These are phyloP conservation scores for Augochlorella aurata DNA, from an alignment of 2,888 invertebrate genomes.

Conservation along the genomic window DNA sequence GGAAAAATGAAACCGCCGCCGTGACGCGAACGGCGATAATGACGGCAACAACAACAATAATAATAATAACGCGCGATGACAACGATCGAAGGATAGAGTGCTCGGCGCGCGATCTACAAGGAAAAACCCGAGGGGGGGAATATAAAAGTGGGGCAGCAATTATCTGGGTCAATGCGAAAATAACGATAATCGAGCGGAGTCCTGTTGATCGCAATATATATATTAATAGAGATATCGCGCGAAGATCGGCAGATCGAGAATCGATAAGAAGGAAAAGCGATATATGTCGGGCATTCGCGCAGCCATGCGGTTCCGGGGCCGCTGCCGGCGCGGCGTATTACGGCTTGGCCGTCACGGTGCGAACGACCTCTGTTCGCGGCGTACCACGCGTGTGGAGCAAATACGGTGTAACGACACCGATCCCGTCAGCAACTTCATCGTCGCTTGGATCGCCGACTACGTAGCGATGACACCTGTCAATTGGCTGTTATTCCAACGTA, in stretches of 20 bases:
- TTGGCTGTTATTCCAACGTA: background rate
- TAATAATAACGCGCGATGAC: no score
- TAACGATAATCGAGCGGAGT: background rate
- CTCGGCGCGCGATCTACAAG: background rate
- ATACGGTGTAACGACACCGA: slow-evolving; percentile 35
- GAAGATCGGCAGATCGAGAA: background rate
- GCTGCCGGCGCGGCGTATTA: slow-evolving; percentile 50
- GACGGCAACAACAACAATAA: background rate
- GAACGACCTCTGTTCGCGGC: slow-evolving; percentile 62
- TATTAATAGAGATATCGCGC: background rate
- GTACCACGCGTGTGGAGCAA: slow-evolving; percentile 17
- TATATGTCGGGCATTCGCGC: slow-evolving; percentile 36
- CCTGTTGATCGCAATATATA: background rate
- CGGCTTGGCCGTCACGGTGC: slow-evolving; percentile 56
- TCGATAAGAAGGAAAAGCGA: slow-evolving; percentile 36
- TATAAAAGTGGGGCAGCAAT: background rate
- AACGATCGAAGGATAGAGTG: background rate
- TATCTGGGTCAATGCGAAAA: background rate
- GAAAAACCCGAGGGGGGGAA: background rate
- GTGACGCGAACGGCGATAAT: background rate
- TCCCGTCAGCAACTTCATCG: slow-evolving; percentile 13
- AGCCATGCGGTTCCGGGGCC: slow-evolving; percentile 58
- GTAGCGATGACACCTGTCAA: background rate
- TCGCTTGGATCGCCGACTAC: background rate
- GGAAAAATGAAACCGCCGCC: background rate